Evolutionary conservation across 2,888 invertebrate species (phyloP), one percentile per base, ranked within the genome.

Genomic region (Eledone cirrhosa): DNA sequence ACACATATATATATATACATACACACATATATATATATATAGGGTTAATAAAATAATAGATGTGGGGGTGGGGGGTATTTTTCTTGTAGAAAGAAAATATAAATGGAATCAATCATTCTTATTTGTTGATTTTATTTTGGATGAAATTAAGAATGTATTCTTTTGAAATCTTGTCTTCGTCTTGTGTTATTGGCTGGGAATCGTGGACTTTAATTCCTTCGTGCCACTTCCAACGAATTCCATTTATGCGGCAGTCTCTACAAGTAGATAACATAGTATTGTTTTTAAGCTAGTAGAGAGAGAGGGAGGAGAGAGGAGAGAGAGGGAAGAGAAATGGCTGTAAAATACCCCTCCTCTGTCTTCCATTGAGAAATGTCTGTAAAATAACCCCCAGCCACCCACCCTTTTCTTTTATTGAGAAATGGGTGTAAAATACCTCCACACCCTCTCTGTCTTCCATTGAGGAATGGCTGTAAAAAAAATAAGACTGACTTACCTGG

Each of bases 161-260:
- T 24, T 74, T 78, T 22, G 83, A 83, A 22, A 84, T 69, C 33
- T 81, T 81, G 22, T 72, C 65, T n/a, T 77, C 67, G 47, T 80
- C 72, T 8, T 74, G 31, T 16, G 53, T 31, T 48, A 80, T 80
- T 16, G 78, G 65, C 81, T 90, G 90, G n/a, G 83, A 82, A 14
- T 87, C 86, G 76, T 89, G 87, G 33, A 90, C 85, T 80, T 87
- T 89, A 22, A 91, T 90, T 22, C 90, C 91, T 24, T 87, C 86
- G 7, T 89, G 90, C 91, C 92, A 92, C 75, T 84, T 83, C 92
- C 92, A 92, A 24, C 88, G 82, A 19, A 89, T 85, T 24, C 90
- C 87, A 47, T 87, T 88, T 27, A 83, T 75, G 78, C 87, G 89
- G 77, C 90, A 89, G 75, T 90, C 89, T 81, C 91, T 91, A 81